Evolutionary conservation across 2,888 invertebrate genomes (phyloP).

Genomic region (Aelia acuminata): DNA sequence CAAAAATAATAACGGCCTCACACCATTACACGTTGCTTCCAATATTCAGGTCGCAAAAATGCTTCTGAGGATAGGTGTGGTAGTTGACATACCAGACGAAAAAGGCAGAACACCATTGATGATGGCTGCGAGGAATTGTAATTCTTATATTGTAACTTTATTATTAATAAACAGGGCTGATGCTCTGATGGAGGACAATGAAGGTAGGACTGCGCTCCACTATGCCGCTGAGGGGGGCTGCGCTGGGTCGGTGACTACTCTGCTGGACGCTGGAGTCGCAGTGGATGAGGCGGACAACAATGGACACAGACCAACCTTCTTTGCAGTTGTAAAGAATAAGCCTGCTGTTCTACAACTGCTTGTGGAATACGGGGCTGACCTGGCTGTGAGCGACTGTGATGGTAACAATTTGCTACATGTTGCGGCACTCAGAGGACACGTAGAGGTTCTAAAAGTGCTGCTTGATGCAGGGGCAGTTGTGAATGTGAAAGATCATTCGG

Average conservation of each 20-base stretch:
- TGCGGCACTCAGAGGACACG: too few relatives aligned
- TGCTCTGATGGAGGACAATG: background rate
- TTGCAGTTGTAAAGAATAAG: background rate
- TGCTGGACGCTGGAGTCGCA: background rate
- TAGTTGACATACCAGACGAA: background rate
- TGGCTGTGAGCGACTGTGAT: background rate
- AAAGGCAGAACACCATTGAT: background rate
- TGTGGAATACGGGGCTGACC: background rate
- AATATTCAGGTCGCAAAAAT: background rate
- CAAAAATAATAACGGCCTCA: background rate
- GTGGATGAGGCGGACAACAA: background rate
- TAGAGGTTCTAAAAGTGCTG: too few relatives aligned
- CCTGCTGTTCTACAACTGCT: background rate
- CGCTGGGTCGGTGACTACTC: background rate
- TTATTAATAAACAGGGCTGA: background rate
- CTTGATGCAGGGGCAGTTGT: too few relatives aligned
- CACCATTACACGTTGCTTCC: background rate
- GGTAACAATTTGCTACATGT: too few relatives aligned
- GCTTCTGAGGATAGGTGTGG: background rate
- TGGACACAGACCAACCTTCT: too few relatives aligned
- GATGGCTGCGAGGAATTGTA: background rate
- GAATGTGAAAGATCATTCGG: too few relatives aligned
- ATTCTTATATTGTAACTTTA: background rate
- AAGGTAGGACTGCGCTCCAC: too few relatives aligned
- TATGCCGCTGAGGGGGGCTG: too few relatives aligned